Conservation (phyloP, 2,797 vertebrate species). For the Hyperoplus immaculatus region DNA sequence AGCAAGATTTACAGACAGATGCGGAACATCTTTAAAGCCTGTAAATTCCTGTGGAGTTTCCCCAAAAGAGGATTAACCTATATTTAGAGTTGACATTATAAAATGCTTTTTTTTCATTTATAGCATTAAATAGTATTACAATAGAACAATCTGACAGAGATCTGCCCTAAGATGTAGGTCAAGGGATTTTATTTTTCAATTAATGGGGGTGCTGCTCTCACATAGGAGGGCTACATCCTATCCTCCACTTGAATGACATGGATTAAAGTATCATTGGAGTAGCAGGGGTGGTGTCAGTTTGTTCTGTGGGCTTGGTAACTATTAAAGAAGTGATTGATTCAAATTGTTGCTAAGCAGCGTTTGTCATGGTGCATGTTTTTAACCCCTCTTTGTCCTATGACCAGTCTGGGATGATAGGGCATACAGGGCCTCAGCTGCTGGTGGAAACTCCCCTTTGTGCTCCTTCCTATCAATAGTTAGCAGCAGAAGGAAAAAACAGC, state of each 20-base stretch:
- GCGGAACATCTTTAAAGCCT: conserved; percentile 74
- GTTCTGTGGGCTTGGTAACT: conserved; percentile 54
- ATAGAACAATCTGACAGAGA: conserved; percentile 55
- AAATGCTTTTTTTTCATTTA: conserved; percentile 50
- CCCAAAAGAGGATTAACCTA: conserved; percentile 79
- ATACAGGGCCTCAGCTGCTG: conserved; percentile 74
- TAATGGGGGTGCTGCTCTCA: conserved; percentile 41
- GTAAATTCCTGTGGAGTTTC: conserved; percentile 73
- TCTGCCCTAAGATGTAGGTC: conserved; percentile 70
- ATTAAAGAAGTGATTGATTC: conserved; percentile 77
- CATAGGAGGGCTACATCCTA: conserved; percentile 16
- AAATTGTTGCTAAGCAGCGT: conserved; percentile 73
- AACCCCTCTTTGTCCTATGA: conserved; percentile 65
- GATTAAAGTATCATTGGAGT: conserved; percentile 66
- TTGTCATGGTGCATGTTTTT: conserved; percentile 67
- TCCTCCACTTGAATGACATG: conserved; percentile 46
- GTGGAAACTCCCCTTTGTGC: conserved; percentile 77
- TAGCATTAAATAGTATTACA: conserved; percentile 49
- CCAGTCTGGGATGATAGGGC: conserved; percentile 62
- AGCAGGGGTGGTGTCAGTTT: conserved; percentile 21
- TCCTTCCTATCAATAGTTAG: conserved; percentile 38
- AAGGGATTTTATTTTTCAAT: conserved; percentile 63
- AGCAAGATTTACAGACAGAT: conserved; percentile 66
- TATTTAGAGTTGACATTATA: conserved; percentile 57
- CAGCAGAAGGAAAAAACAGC: conserved; percentile 15